Base-by-base conservation (phyloP, 2,888 invertebrate genomes). In the Polymixis flavicincta region DNA sequence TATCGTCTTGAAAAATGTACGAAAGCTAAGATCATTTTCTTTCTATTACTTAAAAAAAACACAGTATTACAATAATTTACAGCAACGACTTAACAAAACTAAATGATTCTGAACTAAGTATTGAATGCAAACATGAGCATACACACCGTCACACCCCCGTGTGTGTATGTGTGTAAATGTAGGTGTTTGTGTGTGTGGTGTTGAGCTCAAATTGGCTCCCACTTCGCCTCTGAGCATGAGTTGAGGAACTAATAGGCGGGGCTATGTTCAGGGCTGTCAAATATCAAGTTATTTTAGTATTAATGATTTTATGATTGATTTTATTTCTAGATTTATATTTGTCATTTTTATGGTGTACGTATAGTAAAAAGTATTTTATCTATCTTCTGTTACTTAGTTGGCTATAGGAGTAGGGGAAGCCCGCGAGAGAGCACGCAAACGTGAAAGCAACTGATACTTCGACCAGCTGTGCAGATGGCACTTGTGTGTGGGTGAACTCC, bases 151-250 rank as follows among this genome's bases (percentile, higher is more conserved):
- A 82, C 63, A 59, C 22, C 42, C n/a, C 50, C 22, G n/a, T 42
- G 7, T 9, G 25, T 52, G 60, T 65, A 28, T 73, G 22, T 59
- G 7, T 48, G 9, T 19, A 13, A 11, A n/a, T 59, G 54, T 82
- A 66, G 79, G 81, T 86, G 81, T 89, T 81, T 67, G 80, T 80
- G 68, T 81, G 78, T 68, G 80, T 80, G 84, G 85, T 88, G 87
- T 88, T 91, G 91, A 89, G 88, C 88, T 90, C 93, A 95, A 95
- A 95, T 95, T 95, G 95, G 95, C 95, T 94, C 89, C 95, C 91
- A 93, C 92, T 92, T 92, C 92, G 94, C 93, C 93, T 92, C 91
- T 89, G 92, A 93, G 93, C 94, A 92, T 91, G 93, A 92, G 90
- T 89, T 85, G 89, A 83, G 85, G 89, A 90, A 91, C 91, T 93